Evolutionary conservation across 2,888 invertebrate genomes (phyloP).

Genomic region (Erannis defoliaria): DNA sequence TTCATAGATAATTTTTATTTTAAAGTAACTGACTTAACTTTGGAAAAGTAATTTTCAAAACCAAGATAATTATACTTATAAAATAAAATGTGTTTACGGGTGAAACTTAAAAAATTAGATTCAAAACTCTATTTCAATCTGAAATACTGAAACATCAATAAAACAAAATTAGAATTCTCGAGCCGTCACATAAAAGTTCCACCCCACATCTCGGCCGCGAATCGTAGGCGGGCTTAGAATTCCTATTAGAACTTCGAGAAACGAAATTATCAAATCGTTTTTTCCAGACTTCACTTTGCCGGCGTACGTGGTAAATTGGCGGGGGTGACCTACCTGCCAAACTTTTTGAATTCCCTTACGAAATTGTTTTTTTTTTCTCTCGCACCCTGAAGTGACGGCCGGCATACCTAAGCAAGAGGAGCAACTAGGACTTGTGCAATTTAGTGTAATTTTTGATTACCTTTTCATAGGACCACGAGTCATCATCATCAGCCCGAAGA

Average conservation of each 20-base stretch:
- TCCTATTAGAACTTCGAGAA: conserved; percentile 46
- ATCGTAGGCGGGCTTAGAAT: conserved; percentile 27
- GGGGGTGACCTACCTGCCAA: conserved; percentile 48
- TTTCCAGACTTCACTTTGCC: conserved; percentile 42
- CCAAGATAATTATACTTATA: no score
- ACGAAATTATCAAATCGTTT: conserved; percentile 51
- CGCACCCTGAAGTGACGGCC: conserved; percentile 34
- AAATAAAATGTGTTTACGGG: no score
- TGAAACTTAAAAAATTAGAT: no score
- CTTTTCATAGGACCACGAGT: no score
- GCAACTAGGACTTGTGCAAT: background rate
- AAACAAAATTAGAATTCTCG: conserved; percentile 4
- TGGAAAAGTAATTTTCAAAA: no score
- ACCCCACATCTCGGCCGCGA: conserved; percentile 11
- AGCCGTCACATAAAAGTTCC: conserved; percentile 17
- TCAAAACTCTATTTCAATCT: background rate
- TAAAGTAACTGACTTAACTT: no score
- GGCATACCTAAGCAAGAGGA: background rate
- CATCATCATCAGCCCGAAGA: no score
- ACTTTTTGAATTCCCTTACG: conserved; percentile 56
- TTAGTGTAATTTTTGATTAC: no score
- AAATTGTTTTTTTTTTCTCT: conserved; percentile 57
- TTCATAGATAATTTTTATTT: no score
- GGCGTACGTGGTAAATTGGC: conserved; percentile 53
- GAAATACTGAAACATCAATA: conserved; percentile 6